These are phyloP conservation scores for Drosophila percnosoma DNA, from an alignment of 2,888 invertebrate genomes.

Conservation along the genomic window DNA sequence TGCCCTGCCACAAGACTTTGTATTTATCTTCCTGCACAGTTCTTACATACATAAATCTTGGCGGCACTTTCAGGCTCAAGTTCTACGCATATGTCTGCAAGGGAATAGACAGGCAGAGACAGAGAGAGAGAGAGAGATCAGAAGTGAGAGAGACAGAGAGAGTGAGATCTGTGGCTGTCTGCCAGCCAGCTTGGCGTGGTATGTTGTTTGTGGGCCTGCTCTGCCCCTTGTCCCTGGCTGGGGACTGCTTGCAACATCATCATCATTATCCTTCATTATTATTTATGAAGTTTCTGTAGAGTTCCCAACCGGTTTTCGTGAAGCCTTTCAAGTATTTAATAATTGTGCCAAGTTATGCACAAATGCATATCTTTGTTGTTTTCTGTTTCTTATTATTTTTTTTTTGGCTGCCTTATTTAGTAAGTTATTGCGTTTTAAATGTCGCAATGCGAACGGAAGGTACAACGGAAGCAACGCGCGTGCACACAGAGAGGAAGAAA, in stretches of 20 bases:
- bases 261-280: constrained; percentile 82
- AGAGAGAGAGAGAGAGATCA: not conserved
- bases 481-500: not conserved
- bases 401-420: constrained; percentile 67
- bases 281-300: constrained; percentile 59
- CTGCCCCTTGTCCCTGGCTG: constrained; percentile 12
- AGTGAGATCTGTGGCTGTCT: constrained; percentile 1
- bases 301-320: constrained; percentile 55
- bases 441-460: constrained; percentile 28
- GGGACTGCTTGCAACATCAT: constrained; percentile 53
- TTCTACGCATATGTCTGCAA: constrained; percentile 36
- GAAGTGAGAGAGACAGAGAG: not conserved
- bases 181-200: constrained; percentile 58
- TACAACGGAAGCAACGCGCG: constrained; percentile 3
- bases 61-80: constrained; percentile 55
- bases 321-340: constrained; percentile 75
- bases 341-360: constrained; percentile 79
- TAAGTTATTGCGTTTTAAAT: constrained; percentile 80
- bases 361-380: constrained; percentile 39
- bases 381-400: constrained; percentile 20
- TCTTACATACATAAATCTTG: constrained; percentile 62
- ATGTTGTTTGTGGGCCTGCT: constrained; percentile 9
- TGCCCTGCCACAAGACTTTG: constrained; percentile 52
- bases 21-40: constrained; percentile 52
- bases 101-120: not conserved